Evolutionary conservation across 2,113 vertebrate genomes (phyloP).

Genomic region (Pseudonaja textilis): DNA sequence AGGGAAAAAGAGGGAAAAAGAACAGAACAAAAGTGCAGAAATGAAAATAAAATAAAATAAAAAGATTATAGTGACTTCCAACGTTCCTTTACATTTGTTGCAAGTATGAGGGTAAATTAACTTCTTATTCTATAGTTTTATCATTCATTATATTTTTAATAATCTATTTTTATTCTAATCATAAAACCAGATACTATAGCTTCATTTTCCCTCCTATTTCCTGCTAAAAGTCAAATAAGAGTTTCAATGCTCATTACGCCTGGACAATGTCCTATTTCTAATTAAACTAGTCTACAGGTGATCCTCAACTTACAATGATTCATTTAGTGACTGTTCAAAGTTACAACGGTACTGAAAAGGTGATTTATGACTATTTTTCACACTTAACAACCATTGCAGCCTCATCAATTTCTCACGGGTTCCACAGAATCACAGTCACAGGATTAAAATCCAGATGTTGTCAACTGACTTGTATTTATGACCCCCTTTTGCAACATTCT

Average conservation of each 20-base stretch:
- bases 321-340: background rate
- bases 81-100: background rate
- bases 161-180: background rate
- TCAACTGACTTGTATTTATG: background rate
- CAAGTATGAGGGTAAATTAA: background rate
- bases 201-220: background rate
- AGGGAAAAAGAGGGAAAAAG: background rate
- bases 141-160: background rate
- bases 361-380: background rate
- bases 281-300: background rate
- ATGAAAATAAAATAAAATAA: background rate
- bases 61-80: background rate
- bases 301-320: background rate
- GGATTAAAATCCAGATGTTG: background rate
- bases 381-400: background rate
- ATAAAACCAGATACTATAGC: too few species aligned
- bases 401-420: too few species aligned
- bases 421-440: background rate
- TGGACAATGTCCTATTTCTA: too few species aligned
- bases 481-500: too few species aligned
- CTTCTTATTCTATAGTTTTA: background rate
- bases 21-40: background rate
- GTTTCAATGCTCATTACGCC: too few species aligned
- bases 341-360: background rate
- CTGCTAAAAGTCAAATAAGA: background rate